Evolutionary conservation across 2,113 vertebrate species (phyloP).

Genomic region (Miniopterus natalensis): DNA sequence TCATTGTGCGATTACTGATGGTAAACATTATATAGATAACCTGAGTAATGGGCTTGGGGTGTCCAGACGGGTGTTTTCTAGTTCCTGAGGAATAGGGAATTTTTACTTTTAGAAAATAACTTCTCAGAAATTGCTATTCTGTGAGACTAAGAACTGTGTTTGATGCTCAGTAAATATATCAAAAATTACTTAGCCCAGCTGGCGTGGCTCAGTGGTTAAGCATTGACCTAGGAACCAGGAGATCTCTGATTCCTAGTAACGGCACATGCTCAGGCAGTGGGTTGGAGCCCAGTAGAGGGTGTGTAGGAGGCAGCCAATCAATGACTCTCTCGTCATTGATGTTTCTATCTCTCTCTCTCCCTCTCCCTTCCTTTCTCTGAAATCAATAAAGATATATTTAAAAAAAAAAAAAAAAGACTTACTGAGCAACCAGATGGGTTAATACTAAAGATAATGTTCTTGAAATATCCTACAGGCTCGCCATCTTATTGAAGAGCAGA

Average conservation of each 20-base stretch:
- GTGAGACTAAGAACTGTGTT: constrained; percentile 5
- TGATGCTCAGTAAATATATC: constrained; percentile 46
- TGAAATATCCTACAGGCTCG: constrained; percentile 91
- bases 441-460: constrained; percentile 71
- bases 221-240: too few species aligned
- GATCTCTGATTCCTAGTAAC: too few species aligned
- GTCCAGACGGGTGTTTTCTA: neutral
- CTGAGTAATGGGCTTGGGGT: neutral
- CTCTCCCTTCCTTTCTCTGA: too few species aligned
- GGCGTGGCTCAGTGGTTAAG: too few species aligned
- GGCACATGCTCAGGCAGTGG: too few species aligned
- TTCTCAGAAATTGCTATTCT: constrained; percentile 40
- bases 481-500: constrained; percentile 96
- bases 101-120: constrained; percentile 51
- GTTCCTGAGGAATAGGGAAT: neutral
- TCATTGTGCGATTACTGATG: neutral
- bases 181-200: neutral
- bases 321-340: too few species aligned
- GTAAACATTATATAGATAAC: neutral
- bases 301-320: too few species aligned
- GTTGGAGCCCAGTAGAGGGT: neutral
- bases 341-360: too few species aligned
- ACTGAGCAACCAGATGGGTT: neutral
- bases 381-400: neutral
- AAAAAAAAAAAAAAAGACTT: neutral